Evolutionary conservation across 2,797 vertebrate genomes (phyloP).

Genomic region (Lateolabrax maculatus): DNA sequence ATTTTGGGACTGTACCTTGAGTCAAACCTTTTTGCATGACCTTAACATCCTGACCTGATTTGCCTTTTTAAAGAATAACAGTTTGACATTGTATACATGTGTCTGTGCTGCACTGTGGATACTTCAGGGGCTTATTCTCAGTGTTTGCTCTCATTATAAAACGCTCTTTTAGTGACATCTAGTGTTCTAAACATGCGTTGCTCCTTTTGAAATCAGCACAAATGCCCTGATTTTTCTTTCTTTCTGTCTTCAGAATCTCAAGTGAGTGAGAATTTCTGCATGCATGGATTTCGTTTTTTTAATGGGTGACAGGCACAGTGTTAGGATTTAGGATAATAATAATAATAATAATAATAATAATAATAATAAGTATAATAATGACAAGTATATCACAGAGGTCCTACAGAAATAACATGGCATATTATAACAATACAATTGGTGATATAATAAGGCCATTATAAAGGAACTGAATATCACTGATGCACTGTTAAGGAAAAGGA

Average conservation of each 20-base stretch:
- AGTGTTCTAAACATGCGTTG: conserved; percentile 28
- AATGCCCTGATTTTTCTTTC: neutral
- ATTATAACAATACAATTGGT: neutral
- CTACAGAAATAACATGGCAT: neutral
- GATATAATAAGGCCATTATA: neutral
- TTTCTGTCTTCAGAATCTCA: neutral
- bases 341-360: neutral
- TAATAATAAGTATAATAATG: neutral
- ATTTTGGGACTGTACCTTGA: neutral
- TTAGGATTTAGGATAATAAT: neutral
- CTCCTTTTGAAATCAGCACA: neutral
- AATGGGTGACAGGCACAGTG: neutral
- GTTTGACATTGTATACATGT: neutral
- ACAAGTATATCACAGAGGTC: too few relatives aligned
- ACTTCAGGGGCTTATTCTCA: neutral
- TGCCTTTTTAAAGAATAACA: neutral
- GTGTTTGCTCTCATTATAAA: neutral
- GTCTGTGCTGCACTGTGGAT: neutral
- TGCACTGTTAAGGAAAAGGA: neutral
- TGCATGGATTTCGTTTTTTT: neutral
- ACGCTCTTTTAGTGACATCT: conserved; percentile 62
- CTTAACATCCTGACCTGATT: neutral
- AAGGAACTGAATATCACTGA: neutral
- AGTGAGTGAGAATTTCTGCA: too few relatives aligned
- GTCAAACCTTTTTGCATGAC: neutral